These are phyloP conservation scores for Cryptomyrus ogoouensis DNA, from an alignment of 2,113 vertebrate species.

Conservation along the genomic window DNA sequence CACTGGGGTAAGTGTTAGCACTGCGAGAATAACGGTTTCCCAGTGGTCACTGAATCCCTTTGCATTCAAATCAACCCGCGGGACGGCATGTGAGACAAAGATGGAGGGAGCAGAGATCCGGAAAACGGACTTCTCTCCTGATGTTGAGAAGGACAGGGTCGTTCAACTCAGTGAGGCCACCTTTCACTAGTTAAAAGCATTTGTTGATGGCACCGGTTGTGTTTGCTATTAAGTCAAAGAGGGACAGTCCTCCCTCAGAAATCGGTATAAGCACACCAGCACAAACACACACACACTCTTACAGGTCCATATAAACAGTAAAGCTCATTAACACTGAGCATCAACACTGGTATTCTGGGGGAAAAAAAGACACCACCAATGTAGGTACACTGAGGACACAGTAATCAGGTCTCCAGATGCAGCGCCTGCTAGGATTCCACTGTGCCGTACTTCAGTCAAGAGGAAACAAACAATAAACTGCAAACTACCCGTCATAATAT, in stretches of 20 bases:
- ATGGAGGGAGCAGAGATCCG: neutral
- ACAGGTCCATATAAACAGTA: neutral
- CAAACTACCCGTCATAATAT: neutral
- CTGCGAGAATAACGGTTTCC: neutral
- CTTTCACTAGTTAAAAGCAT: neutral
- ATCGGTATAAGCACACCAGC: neutral
- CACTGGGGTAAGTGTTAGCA: neutral
- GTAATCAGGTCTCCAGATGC: neutral
- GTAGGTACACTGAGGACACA: neutral
- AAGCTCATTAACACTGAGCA: neutral
- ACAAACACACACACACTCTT: neutral
- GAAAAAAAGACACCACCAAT: neutral
- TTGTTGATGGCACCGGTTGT: neutral
- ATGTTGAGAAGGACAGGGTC: neutral
- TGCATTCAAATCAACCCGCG: neutral
- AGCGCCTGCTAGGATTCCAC: neutral
- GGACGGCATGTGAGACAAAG: neutral
- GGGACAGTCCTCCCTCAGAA: neutral
- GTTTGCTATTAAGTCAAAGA: neutral
- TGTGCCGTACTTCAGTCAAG: neutral
- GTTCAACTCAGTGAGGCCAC: neutral
- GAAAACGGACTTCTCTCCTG: neutral
- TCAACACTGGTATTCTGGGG: neutral
- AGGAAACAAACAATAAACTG: neutral
- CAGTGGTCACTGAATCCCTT: neutral